phyloP scores from a whole-genome alignment of 1,140 invertebrate species.

The Laodelphax striatellus region DNA sequence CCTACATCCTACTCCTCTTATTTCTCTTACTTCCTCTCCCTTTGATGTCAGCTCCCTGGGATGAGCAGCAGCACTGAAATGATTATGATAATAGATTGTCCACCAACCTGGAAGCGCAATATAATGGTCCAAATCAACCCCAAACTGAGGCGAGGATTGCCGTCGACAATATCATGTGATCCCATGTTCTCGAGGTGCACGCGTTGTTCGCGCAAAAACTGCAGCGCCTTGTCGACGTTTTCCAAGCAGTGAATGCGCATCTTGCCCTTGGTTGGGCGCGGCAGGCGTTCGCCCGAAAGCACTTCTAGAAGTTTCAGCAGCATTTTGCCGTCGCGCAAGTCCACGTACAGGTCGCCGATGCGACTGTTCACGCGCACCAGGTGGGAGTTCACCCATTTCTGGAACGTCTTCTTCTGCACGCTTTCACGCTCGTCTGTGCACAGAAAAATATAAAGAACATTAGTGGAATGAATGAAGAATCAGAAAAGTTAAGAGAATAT shows the following conservation, averaged over 20 bases:
- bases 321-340: slow-evolving; percentile 97
- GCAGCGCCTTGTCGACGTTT: slow-evolving; percentile 98
- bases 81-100: no score
- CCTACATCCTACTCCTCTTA: no score
- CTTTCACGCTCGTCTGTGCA: slow-evolving; percentile 98
- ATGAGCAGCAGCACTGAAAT: no score
- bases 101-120: slow-evolving; percentile 82
- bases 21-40: no score
- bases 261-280: slow-evolving; percentile 96
- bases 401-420: slow-evolving; percentile 99
- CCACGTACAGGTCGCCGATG: slow-evolving; percentile 92
- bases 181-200: slow-evolving; percentile 99
- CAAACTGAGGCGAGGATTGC: slow-evolving; percentile 88
- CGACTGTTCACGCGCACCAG: slow-evolving; percentile 89
- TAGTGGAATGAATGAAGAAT: no score
- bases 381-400: slow-evolving; percentile 99
- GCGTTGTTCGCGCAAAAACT: slow-evolving; percentile 92
- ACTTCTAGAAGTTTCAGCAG: slow-evolving; percentile 89
- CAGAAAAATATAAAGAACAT: no score
- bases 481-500: no score
- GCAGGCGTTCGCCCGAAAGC: slow-evolving; percentile 84
- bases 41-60: no score
- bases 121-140: slow-evolving; percentile 99
- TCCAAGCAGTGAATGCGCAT: slow-evolving; percentile 99
- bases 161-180: slow-evolving; percentile 99